Percentiles rank a stretch among this genome's conserved stretches.
Evolutionary conservation across 2,888 invertebrate species (phyloP).

Genomic region (Sabatieria punctata): DNA sequence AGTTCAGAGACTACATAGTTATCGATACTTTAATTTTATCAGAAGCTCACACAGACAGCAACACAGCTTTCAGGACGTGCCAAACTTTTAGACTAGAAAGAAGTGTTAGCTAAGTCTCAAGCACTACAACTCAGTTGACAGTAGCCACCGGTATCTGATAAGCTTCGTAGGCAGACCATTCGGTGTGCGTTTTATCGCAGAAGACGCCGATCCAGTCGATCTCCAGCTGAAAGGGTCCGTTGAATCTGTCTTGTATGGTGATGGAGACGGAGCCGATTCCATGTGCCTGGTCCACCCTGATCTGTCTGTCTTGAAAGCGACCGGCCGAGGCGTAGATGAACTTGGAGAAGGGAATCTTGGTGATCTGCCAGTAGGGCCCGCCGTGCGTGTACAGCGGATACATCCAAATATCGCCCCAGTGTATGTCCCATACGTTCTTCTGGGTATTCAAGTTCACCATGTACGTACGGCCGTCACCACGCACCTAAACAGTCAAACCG

Average conservation of each 20-base stretch:
- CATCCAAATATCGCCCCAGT: conserved; percentile 73
- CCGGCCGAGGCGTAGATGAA: too few species aligned
- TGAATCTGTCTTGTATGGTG: conserved; percentile 56
- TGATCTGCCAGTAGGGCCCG: conserved; percentile 92
- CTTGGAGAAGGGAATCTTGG: conserved; percentile 37
- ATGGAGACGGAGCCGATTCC: too few species aligned
- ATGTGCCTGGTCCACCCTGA: conserved; percentile 14
- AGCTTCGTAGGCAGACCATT: conserved; percentile 84
- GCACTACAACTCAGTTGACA: too few species aligned
- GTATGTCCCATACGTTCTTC: conserved; percentile 59
- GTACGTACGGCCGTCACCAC: conserved; percentile 88
- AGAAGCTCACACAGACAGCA: too few species aligned
- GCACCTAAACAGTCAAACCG: conserved; percentile 24
- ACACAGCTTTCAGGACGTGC: too few species aligned
- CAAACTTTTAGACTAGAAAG: too few species aligned
- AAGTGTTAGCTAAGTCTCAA: too few species aligned
- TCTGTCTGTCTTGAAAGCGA: conserved; percentile 25
- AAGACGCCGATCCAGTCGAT: conserved; percentile 78
- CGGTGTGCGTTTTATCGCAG: conserved; percentile 56
- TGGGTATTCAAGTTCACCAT: conserved; percentile 57
- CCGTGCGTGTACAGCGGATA: conserved; percentile 80
- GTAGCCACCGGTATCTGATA: conserved; percentile 43
- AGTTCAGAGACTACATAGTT: too few species aligned
- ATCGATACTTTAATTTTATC: too few species aligned
- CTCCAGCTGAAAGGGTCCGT: conserved; percentile 71